Base-by-base conservation (phyloP, 2,888 invertebrate species). In the Mesodorylaimus sp. region DNA sequence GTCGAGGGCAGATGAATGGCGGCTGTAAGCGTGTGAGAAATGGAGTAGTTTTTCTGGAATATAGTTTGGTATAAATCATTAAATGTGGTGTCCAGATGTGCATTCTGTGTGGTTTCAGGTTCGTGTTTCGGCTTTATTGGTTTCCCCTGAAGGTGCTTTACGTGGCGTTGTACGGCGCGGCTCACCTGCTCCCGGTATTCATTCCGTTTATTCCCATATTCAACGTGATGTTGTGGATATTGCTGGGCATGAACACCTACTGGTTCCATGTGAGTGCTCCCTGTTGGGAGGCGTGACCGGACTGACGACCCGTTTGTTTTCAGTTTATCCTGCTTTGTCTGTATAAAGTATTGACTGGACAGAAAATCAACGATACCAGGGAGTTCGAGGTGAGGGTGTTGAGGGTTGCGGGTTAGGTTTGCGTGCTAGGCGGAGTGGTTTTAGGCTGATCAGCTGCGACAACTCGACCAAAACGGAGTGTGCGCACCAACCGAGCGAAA, bases 131-230 rank as follows among this genome's bases (percentile, higher is more conserved):
- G 32, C 57, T 67, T 2, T 67, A 67, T 53, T 64, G 60, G 60
- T 67, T 60, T 54, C 67, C 67, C 3, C 50, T 66, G 49, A 63
- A 64, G 55, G 62, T 63, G n/a, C 53, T 67, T 23, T 60, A 61
- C 47, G 50, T 61, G 10, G 52, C 60, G 13, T 58, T 59, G 29
- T 51, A 60, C 32, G 58, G 58, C 26, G 53, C 60, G 10, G 23
- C 28, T n/a, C n/a, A 41, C 19, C 48, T 52, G 7, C 51, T 55
- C 2, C 36, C 50, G 27, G 3, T 7, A 7, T 2, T 26, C 19
- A 52, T 60, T 28, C 63, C 64, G n/a, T 62, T 62, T 54, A 60
- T 59, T 45, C 52, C 61, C 26, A 52, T 61, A 43, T 60, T 67
- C 55, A 66, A 65, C 49, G 49, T 52, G 28, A 55, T 68, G 50